A percentile compares a stretch with the other conserved stretches of the same genome.
These are phyloP conservation scores for Ploceus nigricollis DNA, from an alignment of 2,113 vertebrate genomes.

Conservation along the genomic window DNA sequence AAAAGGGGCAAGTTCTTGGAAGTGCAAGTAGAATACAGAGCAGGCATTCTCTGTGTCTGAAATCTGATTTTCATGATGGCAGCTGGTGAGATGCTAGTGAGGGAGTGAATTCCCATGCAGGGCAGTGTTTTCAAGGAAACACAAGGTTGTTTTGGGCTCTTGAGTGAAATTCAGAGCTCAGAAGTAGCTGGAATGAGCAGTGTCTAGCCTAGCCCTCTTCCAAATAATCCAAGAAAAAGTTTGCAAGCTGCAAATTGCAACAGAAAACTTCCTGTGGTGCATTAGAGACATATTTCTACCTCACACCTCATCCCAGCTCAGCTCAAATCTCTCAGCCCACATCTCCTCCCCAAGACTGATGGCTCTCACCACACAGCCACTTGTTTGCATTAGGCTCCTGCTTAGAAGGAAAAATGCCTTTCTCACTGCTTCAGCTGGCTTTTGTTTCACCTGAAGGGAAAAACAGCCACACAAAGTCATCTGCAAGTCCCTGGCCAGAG, in stretches of 20 bases:
- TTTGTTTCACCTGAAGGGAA: background rate
- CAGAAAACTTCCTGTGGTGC: background rate
- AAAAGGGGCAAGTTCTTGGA: background rate
- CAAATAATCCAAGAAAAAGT: background rate
- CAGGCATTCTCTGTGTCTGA: background rate
- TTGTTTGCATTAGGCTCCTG: background rate
- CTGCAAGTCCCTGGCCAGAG: background rate
- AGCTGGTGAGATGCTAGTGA: background rate
- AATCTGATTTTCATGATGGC: background rate
- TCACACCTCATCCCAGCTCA: rapidly evolving
- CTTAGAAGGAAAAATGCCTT: background rate
- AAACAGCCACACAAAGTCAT: background rate
- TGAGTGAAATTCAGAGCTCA: background rate
- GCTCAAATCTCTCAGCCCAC: background rate
- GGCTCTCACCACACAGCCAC: rapidly evolving
- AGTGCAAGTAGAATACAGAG: background rate
- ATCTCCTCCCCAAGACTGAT: background rate
- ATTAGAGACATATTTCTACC: rapidly evolving
- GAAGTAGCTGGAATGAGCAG: background rate
- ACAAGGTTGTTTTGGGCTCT: background rate
- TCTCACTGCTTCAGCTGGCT: background rate
- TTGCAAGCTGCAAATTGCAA: background rate
- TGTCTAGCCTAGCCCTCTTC: background rate
- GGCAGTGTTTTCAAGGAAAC: background rate
- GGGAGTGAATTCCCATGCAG: background rate